phyloP scores from a whole-genome alignment of 2,113 vertebrate species.

The Hyla sarda region DNA sequence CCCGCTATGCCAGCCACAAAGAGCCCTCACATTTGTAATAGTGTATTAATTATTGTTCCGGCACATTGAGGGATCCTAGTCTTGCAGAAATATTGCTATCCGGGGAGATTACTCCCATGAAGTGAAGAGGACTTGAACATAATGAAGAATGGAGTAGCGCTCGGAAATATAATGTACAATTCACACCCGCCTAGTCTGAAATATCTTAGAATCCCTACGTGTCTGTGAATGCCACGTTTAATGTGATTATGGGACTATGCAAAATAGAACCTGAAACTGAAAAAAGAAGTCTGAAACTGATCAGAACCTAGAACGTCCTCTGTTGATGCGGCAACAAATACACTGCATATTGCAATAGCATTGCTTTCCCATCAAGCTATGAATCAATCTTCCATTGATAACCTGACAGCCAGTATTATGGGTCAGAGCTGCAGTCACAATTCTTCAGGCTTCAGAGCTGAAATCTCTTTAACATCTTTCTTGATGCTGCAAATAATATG shows the following conservation, averaged over 20 bases:
- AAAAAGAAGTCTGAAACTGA: too few relatives aligned
- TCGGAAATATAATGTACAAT: background rate
- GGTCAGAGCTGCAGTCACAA: too few relatives aligned
- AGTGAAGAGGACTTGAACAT: background rate
- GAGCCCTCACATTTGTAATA: constrained; percentile 29
- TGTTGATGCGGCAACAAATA: too few relatives aligned
- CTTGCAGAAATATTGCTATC: constrained; percentile 25
- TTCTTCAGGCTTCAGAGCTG: too few relatives aligned
- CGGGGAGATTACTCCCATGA: background rate
- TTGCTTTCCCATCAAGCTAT: too few relatives aligned
- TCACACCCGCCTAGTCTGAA: background rate
- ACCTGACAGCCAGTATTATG: background rate
- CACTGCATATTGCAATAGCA: too few relatives aligned
- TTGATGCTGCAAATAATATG: constrained; percentile 29
- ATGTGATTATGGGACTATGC: background rate
- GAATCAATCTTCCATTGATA: too few relatives aligned
- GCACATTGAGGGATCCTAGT: background rate
- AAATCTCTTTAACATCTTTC: constrained; percentile 19
- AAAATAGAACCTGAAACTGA: background rate
- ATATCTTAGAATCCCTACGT: background rate
- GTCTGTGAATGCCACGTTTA: background rate
- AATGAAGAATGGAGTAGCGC: background rate
- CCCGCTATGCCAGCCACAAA: constrained; percentile 1
- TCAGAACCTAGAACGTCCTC: too few relatives aligned
- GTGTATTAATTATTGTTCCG: constrained; percentile 41